Evolutionary conservation across 1,140 invertebrate species (phyloP).

Genomic region (Alviniconcha marisindica): DNA sequence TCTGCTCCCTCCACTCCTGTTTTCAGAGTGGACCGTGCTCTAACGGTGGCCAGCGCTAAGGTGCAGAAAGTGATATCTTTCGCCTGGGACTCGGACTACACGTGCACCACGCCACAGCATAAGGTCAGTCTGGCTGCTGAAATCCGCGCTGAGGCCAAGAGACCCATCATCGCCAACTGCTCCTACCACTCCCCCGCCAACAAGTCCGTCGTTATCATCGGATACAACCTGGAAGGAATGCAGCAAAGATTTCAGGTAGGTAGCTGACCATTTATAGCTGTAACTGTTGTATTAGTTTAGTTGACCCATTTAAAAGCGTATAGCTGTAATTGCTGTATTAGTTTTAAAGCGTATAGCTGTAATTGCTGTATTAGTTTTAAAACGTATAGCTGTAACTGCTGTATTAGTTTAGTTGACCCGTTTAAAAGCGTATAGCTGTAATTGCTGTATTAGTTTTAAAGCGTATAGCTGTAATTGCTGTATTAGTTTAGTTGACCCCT

Average conservation of each 20-base stretch:
- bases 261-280: no score
- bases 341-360: no score
- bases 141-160: conserved; percentile 44
- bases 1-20: not conserved
- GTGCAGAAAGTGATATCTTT: conserved; percentile 62
- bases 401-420: no score
- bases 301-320: no score
- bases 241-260: not conserved
- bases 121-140: conserved; percentile 45
- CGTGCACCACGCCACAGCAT: conserved; percentile 55
- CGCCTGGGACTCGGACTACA: conserved; percentile 66
- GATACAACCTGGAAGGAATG: conserved; percentile 57
- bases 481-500: no score
- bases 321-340: no score
- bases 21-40: conserved; percentile 56
- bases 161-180: conserved; percentile 65
- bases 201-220: conserved; percentile 65
- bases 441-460: no score
- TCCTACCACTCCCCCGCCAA: conserved; percentile 62
- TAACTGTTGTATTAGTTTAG: no score
- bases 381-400: no score
- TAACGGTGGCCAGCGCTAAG: conserved; percentile 53
- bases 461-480: no score
- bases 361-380: no score
- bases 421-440: no score